Percentiles rank a stretch among this genome's conserved stretches.
Evolutionary conservation across 2,797 vertebrate species (phyloP).

Genomic region (Spinus olivaceus): DNA sequence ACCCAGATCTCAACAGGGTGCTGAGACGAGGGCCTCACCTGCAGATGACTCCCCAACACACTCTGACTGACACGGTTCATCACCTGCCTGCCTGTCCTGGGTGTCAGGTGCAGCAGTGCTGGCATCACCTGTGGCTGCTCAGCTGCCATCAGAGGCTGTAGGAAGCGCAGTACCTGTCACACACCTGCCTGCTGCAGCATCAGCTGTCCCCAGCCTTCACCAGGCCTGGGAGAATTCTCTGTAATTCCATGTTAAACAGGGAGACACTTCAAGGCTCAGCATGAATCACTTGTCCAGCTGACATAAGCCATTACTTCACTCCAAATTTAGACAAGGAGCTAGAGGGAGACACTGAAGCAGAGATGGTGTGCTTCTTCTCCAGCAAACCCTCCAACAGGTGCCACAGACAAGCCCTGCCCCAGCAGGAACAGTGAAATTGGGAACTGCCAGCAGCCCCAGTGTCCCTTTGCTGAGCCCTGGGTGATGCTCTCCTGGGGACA

Average conservation of each 20-base stretch:
- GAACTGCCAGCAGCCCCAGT: background rate
- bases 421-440: rapidly evolving
- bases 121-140: background rate
- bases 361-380: background rate
- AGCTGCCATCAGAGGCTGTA: background rate
- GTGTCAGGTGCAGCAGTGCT: background rate
- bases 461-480: background rate
- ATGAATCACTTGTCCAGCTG: constrained; percentile 11
- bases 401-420: background rate
- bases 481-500: background rate
- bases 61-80: rapidly evolving
- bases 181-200: background rate
- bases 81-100: rapidly evolving
- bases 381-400: background rate
- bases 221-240: background rate
- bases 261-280: background rate
- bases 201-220: background rate
- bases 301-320: constrained; percentile 41
- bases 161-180: background rate
- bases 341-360: constrained; percentile 34
- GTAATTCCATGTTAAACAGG: background rate
- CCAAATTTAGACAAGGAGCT: constrained; percentile 14
- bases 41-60: background rate
- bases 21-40: background rate
- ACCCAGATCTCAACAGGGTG: background rate